A percentile compares a stretch with the other conserved stretches of the same genome.
Conservation (phyloP, 2,888 invertebrate species). For the Acleris laterana region DNA sequence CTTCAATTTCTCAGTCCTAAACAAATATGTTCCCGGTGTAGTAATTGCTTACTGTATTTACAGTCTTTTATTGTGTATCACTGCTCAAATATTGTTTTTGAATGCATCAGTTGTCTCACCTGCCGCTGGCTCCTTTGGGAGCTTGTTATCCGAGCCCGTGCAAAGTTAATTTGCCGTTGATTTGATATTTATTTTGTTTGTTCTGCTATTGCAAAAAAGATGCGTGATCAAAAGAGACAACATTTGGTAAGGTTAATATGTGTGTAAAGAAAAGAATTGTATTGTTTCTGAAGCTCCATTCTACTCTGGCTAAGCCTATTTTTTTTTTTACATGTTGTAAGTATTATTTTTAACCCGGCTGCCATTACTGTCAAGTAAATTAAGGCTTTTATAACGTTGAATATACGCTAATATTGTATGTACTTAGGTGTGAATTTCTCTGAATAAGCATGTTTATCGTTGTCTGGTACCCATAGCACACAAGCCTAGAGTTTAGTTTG, state of each 20-base stretch:
- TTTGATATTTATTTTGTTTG: conserved; percentile 62
- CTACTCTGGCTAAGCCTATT: no score
- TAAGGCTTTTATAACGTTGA: no score
- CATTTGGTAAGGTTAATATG: background rate
- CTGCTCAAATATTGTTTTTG: conserved; percentile 79
- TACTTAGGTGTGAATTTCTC: no score
- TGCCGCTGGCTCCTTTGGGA: conserved; percentile 65
- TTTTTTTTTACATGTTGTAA: no score
- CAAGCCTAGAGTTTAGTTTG: no score
- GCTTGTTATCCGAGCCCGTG: conserved; percentile 57
- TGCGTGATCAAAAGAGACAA: background rate
- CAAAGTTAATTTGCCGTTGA: conserved; percentile 76
- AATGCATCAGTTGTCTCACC: conserved; percentile 77
- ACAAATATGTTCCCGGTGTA: conserved; percentile 80
- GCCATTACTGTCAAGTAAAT: no score
- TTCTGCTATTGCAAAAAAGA: conserved; percentile 36
- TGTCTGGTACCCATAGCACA: no score
- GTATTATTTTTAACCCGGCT: no score
- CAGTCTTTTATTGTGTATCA: conserved; percentile 82
- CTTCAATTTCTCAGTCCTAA: conserved; percentile 83
- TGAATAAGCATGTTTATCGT: no score
- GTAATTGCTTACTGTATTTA: conserved; percentile 82
- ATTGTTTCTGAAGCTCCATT: background rate
- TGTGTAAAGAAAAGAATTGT: background rate
- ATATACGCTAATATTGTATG: no score